These are phyloP conservation scores for Cyrtodaria siliqua DNA, from an alignment of 2,888 invertebrate species.

Conservation along the genomic window DNA sequence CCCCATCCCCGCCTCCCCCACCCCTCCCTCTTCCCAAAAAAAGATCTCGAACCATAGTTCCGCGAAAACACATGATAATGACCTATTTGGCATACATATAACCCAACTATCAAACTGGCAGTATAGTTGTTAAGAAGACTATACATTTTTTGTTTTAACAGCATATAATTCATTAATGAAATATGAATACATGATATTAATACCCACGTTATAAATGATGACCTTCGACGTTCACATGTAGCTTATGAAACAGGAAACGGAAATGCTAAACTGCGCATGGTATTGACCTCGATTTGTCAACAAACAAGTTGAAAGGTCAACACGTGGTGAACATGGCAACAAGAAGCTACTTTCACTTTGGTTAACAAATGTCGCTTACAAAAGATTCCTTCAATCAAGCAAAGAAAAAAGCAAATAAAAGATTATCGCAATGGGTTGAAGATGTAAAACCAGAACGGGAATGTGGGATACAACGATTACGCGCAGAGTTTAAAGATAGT, in stretches of 20 bases:
- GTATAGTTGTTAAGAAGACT: no score
- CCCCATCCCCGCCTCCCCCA: no score
- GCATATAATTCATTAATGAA: no score
- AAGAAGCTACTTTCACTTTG: slow-evolving; percentile 28
- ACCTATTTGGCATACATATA: no score
- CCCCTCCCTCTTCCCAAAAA: no score
- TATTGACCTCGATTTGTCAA: not conserved
- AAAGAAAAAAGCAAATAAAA: slow-evolving; percentile 34
- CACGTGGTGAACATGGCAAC: slow-evolving; percentile 10
- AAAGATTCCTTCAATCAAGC: slow-evolving; percentile 38
- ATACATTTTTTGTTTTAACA: no score
- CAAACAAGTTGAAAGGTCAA: slow-evolving; percentile 25
- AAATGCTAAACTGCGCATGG: slow-evolving; percentile 9
- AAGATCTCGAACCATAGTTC: no score
- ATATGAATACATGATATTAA: no score
- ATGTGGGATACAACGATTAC: slow-evolving; percentile 63
- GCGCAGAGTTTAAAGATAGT: slow-evolving; percentile 50
- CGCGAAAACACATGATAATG: no score
- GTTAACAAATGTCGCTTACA: slow-evolving; percentile 31
- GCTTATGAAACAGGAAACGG: not conserved
- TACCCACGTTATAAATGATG: slow-evolving; percentile 7
- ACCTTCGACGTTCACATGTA: slow-evolving; percentile 9
- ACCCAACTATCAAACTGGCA: no score
- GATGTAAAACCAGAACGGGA: slow-evolving; percentile 24
- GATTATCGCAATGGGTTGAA: slow-evolving; percentile 43